Base-by-base conservation (phyloP, 1,140 invertebrate species). In the Ostrea denselamellosa region DNA sequence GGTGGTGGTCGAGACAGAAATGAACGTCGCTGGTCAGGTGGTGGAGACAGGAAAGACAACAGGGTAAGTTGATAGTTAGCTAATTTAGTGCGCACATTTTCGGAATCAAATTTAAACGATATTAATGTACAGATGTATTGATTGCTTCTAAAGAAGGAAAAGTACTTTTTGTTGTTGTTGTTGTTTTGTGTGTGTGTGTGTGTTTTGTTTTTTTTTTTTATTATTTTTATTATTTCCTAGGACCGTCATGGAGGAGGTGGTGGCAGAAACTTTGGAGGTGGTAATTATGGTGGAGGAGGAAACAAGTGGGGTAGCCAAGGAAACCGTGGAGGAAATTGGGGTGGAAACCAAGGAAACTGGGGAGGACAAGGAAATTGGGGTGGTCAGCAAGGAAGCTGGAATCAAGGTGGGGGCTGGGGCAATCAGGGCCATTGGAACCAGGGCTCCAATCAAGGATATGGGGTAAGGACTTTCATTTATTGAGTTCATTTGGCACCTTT, bases 381-480 rank as follows among this genome's bases (percentile, higher is more conserved):
- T 28, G 68, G 86, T 10, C 91, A 92, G 86, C 83, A 87, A 58
- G 65, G 85, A 2, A 90, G 91, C 89, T 87, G 90, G 12, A 87
- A 87, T 82, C 90, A 87, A 51, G 85, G 68, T 14, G 28, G 85
- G 28, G 84, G 34, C 25, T 89, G 89, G 89, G 84, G 84, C 1
- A 68, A 28, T 83, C 86, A 87, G 25, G 28, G 53, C 0, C 54
- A 77, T 10, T 77, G 68, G 68, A 77, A 77, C 22, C 68, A 77
- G 68, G 25, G 68, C 68, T n/a, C 54, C 56, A 68, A 84, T 56
- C 71, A 56, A 51, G 83, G 82, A 62, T 87, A 87, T 25, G 86
- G 65, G 85, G 65, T 86, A 34, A 52, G 71, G 8, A 25, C 28
- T 53, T 1, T 52, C 10, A 17, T 84, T 8, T 44, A 44, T 44